Conservation (phyloP, 1,140 invertebrate genomes). For the Micrasema longulum region DNA sequence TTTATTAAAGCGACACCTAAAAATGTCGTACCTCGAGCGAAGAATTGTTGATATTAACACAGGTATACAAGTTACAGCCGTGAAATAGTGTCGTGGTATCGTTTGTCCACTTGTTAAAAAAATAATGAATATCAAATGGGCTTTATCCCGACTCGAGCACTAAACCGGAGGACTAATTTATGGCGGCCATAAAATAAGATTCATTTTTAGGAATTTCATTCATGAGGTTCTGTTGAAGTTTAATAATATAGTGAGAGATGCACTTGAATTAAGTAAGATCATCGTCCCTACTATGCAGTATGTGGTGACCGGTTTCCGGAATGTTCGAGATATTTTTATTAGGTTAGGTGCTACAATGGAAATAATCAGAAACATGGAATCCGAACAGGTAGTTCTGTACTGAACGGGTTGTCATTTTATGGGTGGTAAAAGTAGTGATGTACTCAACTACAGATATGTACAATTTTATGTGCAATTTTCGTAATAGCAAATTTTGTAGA, state of each 20-base stretch:
- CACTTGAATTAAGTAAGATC: conserved; percentile 11
- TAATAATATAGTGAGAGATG: conserved; percentile 42
- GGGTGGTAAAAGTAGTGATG: too few relatives aligned
- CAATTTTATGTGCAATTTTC: too few relatives aligned
- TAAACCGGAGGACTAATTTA: conserved; percentile 69
- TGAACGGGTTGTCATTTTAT: too few relatives aligned
- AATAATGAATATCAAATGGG: conserved; percentile 70
- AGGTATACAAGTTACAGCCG: conserved; percentile 64
- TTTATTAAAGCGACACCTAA: conserved; percentile 25
- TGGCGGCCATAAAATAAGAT: conserved; percentile 67
- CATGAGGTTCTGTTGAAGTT: conserved; percentile 59
- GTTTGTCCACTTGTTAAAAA: conserved; percentile 69
- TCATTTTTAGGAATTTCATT: conserved; percentile 68
- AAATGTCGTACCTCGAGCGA: conserved; percentile 20
- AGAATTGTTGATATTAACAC: conserved; percentile 68
- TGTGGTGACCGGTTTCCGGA: neutral
- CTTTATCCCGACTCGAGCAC: conserved; percentile 66
- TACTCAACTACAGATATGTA: too few relatives aligned
- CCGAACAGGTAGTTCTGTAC: too few relatives aligned
- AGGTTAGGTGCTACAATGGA: neutral
- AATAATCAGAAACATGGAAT: too few relatives aligned
- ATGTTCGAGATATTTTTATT: conserved; percentile 2
- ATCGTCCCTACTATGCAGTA: neutral
- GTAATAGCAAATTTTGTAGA: too few relatives aligned
- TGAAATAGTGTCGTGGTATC: conserved; percentile 67